Conservation (phyloP, 1,140 invertebrate species). For the Stegodyphus dumicola region DNA sequence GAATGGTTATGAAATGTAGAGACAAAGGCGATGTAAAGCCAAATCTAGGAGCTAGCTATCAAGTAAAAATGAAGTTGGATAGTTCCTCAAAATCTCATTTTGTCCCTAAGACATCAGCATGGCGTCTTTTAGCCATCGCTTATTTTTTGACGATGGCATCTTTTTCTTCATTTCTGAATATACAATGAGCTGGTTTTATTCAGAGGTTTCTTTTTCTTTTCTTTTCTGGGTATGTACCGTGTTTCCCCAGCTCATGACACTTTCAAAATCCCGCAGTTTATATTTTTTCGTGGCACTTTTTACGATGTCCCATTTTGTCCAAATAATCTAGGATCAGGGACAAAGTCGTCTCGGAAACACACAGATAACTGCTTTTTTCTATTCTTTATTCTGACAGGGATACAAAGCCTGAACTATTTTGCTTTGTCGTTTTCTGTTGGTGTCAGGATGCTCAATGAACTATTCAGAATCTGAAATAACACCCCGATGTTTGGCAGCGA, state of each 20-base stretch:
- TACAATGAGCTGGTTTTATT: slow-evolving; percentile 18
- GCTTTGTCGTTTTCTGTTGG: no score
- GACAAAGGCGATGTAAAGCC: slow-evolving; percentile 1
- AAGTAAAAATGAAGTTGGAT: slow-evolving; percentile 1
- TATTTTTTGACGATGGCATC: slow-evolving; percentile 20
- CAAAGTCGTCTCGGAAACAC: background rate
- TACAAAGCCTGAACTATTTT: no score
- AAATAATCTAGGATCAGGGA: slow-evolving; percentile 31
- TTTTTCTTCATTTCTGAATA: slow-evolving; percentile 50
- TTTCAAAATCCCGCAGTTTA: slow-evolving; percentile 27
- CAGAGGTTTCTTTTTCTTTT: background rate
- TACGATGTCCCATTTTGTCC: slow-evolving; percentile 22
- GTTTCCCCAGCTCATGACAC: background rate
- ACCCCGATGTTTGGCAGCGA: no score
- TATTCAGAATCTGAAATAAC: no score
- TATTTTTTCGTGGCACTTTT: slow-evolving; percentile 11
- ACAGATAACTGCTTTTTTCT: background rate
- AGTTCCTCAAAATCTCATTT: slow-evolving; percentile 20
- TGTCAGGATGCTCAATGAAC: no score
- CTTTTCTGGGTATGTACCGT: no score
- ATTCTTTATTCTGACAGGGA: background rate
- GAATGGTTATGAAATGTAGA: background rate
- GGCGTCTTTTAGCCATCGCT: slow-evolving; percentile 17
- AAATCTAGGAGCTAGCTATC: no score
- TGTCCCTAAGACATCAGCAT: background rate